Evolutionary conservation across 2,113 vertebrate genomes (phyloP).

Genomic region (Epinephelus cyanopodus): DNA sequence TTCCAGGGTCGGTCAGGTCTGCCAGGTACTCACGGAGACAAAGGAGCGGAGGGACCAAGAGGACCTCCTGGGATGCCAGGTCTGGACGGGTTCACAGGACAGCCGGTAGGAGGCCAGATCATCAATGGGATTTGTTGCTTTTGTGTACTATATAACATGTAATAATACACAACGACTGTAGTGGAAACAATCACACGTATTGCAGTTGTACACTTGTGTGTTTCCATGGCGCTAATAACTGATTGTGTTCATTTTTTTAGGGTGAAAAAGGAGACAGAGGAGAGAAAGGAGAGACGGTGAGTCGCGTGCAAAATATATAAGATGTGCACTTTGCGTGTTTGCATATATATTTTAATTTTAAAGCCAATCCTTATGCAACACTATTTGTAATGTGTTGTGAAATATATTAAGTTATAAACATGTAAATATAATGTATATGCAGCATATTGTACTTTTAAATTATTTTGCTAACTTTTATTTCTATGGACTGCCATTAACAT

Average conservation of each 20-base stretch:
- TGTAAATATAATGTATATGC: no score
- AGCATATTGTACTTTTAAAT: no score
- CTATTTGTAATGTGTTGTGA: no score
- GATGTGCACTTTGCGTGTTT: not conserved
- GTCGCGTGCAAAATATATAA: constrained; percentile 40
- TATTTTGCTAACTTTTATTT: no score
- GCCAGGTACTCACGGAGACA: constrained; percentile 77
- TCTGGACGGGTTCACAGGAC: constrained; percentile 86
- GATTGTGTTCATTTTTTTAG: constrained; percentile 75
- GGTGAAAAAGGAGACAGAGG: constrained; percentile 91
- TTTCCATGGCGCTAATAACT: not conserved
- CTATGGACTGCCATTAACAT: no score
- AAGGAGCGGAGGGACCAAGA: constrained; percentile 82
- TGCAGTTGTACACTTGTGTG: not conserved
- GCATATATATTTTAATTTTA: not conserved
- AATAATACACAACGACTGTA: not conserved
- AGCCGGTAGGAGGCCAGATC: constrained; percentile 75
- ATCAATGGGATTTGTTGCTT: not conserved
- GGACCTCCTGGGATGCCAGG: constrained; percentile 88
- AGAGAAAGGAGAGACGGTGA: constrained; percentile 86
- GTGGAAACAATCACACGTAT: not conserved
- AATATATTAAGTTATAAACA: no score
- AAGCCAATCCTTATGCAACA: no score
- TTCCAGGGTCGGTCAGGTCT: constrained; percentile 80
- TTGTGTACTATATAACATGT: no score